phyloP scores from a whole-genome alignment of 2,797 vertebrate species.

The Gorsachius magnificus region DNA sequence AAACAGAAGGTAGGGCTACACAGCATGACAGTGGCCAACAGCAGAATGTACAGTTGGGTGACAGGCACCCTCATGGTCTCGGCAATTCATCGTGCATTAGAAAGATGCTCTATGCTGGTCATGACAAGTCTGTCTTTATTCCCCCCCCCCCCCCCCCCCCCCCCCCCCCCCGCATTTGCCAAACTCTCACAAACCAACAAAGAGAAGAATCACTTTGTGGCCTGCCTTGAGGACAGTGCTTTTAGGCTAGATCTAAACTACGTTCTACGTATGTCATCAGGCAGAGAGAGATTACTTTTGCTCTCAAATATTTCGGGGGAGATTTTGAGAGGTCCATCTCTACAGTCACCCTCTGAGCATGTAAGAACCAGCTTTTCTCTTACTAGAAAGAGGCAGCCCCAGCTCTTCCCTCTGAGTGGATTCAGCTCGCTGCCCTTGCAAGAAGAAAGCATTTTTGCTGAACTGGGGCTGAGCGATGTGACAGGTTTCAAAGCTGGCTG shows the following conservation, averaged over 20 bases:
- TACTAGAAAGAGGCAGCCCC: background rate
- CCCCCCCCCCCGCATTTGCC: background rate
- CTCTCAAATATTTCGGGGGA: background rate
- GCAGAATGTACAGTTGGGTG: background rate
- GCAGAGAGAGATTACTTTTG: background rate
- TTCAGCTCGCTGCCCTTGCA: background rate
- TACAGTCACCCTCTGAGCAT: background rate
- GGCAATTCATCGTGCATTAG: background rate
- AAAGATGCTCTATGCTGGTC: background rate
- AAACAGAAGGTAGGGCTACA: background rate
- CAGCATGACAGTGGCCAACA: fast-evolving
- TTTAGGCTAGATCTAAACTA: background rate
- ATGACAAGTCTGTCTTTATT: background rate
- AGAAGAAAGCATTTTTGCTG: background rate
- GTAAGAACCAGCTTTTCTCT: background rate
- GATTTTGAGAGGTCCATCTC: background rate
- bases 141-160: no score
- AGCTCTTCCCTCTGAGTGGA: background rate
- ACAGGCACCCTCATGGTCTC: fast-evolving
- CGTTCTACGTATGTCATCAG: background rate
- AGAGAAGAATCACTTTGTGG: background rate
- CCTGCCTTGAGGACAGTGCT: background rate
- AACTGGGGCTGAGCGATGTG: fast-evolving
- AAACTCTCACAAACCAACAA: background rate
- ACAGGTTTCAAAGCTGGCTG: background rate